Evolutionary conservation across 2,113 vertebrate genomes (phyloP), one percentile per base, ranked within the genome.

Genomic region (Pandion haliaetus): DNA sequence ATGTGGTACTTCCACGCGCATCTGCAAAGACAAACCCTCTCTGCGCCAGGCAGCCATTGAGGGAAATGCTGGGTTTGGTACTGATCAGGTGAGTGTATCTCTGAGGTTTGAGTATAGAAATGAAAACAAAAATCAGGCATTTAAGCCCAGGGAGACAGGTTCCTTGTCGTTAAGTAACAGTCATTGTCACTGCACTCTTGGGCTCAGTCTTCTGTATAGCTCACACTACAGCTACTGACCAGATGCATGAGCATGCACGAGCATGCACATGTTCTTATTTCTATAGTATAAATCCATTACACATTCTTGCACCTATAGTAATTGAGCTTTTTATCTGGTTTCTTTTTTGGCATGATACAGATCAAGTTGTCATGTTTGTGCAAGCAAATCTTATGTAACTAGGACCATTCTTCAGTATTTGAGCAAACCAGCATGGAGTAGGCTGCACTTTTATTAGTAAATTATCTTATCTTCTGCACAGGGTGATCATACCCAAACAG

Each of bases 1-100:
- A 36, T 4, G 1, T 55, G 38, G 25, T 61, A 21, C 8, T 45
- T 92, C 14, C 9, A 44, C 0, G 1, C 0, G 1, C 12, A 12
- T 71, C 47, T 76, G 66, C 29, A 62, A 59, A 66, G 65, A 40
- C 28, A 86, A 85, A 36, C 7, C 4, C 5, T 38, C 12, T 52
- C 50, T 28, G 15, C 65, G 17, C 8, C 25, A 55, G 24, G 66
- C 65, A 25, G 36, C 21, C 28, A 34, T 4, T 4, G 23, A 76
- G 12, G 24, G 26, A 78, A 87, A 62, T 20, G 6, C 10, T 57
- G 17, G 8, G 6, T 92, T 80, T 82, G 14, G 26, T 28, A 10
- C 24, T 34, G 36, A 24, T 57, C 38, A 82, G 32, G 26, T 38
- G 14, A 70, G 8, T 45, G 12, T 26, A 29, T 21, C 42, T 74